These are phyloP conservation scores for Camelus dromedarius DNA, from an alignment of 2,113 vertebrate genomes.

Conservation along the genomic window DNA sequence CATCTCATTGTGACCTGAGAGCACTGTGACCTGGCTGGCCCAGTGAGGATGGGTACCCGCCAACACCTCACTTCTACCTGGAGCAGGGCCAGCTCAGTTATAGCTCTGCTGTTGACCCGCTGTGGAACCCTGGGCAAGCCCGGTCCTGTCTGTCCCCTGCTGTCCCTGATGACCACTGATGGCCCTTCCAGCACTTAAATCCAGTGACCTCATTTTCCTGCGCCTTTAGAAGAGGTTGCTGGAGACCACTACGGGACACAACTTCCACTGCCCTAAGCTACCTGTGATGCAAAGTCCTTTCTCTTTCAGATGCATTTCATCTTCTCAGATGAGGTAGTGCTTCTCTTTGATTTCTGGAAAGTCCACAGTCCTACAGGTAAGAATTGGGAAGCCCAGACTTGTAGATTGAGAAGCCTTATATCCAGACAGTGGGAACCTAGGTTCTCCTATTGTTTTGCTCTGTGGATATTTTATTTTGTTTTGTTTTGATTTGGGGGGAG, in stretches of 20 bases:
- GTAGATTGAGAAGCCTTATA: not conserved
- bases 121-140: not conserved
- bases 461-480: not conserved
- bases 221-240: not conserved
- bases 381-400: not conserved
- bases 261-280: not conserved
- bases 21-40: not conserved
- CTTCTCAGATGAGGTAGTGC: slow-evolving; percentile 90
- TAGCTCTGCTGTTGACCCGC: not conserved
- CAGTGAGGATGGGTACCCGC: not conserved
- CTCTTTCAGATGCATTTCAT: slow-evolving; percentile 94
- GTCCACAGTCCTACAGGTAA: slow-evolving; percentile 93
- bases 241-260: not conserved
- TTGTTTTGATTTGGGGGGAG: too few species aligned
- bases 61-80: not conserved
- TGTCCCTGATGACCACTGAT: not conserved
- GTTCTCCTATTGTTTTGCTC: not conserved
- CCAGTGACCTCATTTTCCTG: not conserved
- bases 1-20: not conserved
- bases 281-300: slow-evolving; percentile 34
- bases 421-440: not conserved
- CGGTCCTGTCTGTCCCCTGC: not conserved
- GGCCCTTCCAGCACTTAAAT: not conserved
- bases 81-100: not conserved
- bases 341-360: slow-evolving; percentile 97